phyloP scores from a whole-genome alignment of 2,888 invertebrate species.

The Xanthorhoe designata region DNA sequence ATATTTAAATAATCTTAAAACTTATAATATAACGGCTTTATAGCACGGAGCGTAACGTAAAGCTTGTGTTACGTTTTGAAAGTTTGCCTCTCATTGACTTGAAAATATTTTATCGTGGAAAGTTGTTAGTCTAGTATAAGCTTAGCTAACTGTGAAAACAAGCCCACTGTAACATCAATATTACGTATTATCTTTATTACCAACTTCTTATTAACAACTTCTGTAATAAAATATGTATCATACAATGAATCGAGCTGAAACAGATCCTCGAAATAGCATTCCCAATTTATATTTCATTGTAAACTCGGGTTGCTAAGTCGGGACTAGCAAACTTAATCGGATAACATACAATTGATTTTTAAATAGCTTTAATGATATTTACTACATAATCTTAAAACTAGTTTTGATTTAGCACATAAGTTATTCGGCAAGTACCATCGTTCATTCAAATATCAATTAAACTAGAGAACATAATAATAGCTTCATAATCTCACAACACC shows the following conservation, averaged over 20 bases:
- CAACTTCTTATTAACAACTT: not conserved
- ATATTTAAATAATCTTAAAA: not conserved
- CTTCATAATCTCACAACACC: conserved; percentile 21
- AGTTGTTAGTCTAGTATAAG: not conserved
- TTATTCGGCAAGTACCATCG: conserved; percentile 41
- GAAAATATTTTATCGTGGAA: not conserved
- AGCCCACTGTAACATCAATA: not conserved
- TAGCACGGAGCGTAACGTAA: not conserved
- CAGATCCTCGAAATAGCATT: not conserved
- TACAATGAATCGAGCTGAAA: not conserved
- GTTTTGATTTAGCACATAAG: conserved; percentile 32
- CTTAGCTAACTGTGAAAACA: not conserved
- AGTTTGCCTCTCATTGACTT: not conserved
- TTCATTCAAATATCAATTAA: conserved; percentile 21
- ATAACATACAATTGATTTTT: not conserved
- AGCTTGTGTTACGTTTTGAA: not conserved
- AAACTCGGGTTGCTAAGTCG: not conserved
- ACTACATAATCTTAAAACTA: conserved; percentile 23
- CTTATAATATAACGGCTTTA: not conserved
- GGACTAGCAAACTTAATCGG: conserved; percentile 22
- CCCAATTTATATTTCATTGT: not conserved
- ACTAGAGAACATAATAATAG: conserved; percentile 23
- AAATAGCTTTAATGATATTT: conserved; percentile 5
- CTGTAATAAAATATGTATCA: not conserved
- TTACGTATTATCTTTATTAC: not conserved